These are phyloP conservation scores for Astyanax mexicanus DNA, from an alignment of 2,797 vertebrate genomes.

Conservation along the genomic window DNA sequence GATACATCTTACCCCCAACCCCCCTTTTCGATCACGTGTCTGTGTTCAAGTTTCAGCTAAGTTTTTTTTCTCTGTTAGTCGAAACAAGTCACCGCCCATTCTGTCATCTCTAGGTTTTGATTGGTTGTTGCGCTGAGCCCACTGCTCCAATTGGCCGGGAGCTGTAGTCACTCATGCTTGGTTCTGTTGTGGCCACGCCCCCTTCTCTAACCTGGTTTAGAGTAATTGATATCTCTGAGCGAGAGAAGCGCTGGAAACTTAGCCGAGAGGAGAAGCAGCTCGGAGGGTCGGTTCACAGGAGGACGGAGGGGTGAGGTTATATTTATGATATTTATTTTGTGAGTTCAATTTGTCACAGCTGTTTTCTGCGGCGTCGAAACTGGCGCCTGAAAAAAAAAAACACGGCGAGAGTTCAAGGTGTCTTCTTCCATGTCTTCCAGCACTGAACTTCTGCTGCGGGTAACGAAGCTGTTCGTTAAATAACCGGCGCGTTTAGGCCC, in stretches of 20 bases:
- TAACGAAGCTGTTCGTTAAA: too few relatives aligned
- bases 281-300: not conserved
- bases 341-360: constrained; percentile 19
- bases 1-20: constrained; percentile 63
- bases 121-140: constrained; percentile 52
- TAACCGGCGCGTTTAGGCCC: not conserved
- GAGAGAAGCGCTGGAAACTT: constrained; percentile 46
- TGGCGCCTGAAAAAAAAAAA: not conserved
- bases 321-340: not conserved
- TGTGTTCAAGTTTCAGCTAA: constrained; percentile 79
- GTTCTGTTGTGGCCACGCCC: constrained; percentile 61
- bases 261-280: constrained; percentile 22
- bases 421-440: constrained; percentile 41
- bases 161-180: not conserved
- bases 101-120: constrained; percentile 57
- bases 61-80: constrained; percentile 59
- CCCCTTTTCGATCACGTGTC: constrained; percentile 74
- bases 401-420: constrained; percentile 43
- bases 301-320: constrained; percentile 68
- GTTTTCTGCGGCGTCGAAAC: not conserved
- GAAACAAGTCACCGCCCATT: constrained; percentile 53
- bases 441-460: not conserved
- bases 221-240: constrained; percentile 67
- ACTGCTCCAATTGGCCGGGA: constrained; percentile 62
- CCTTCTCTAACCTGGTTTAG: constrained; percentile 61